Evolutionary conservation across 2,888 invertebrate species (phyloP).

Genomic region (Nemapogon koenigi): DNA sequence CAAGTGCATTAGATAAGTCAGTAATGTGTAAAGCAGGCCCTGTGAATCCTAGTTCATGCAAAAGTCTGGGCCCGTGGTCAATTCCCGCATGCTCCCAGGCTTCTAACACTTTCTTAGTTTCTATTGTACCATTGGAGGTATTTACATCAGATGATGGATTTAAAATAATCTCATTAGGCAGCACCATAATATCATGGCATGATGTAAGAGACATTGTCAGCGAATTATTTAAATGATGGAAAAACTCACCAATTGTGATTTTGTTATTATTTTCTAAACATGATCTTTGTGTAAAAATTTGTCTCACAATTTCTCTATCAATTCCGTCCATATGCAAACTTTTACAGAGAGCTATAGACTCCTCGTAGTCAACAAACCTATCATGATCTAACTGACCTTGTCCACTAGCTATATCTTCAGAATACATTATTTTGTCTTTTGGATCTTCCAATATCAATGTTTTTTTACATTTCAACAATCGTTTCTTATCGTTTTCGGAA

Average conservation of each 20-base stretch:
- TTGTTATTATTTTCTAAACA: constrained; percentile 24
- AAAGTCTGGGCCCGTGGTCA: constrained; percentile 66
- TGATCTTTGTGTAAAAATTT: constrained; percentile 34
- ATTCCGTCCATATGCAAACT: constrained; percentile 41
- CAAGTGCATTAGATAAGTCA: constrained; percentile 71
- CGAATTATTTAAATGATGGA: constrained; percentile 39
- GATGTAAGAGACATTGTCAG: constrained; percentile 34
- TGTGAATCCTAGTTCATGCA: constrained; percentile 73
- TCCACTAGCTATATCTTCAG: not conserved
- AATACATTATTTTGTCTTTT: too few species aligned
- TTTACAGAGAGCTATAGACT: constrained; percentile 42
- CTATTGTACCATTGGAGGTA: not conserved
- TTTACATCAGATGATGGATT: not conserved
- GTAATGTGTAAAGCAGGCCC: constrained; percentile 61
- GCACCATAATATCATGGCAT: constrained; percentile 1
- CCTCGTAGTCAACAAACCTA: constrained; percentile 34
- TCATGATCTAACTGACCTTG: constrained; percentile 32
- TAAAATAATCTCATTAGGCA: constrained; percentile 1
- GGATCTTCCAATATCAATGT: constrained; percentile 22
- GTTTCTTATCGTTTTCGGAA: constrained; percentile 39
- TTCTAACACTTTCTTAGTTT: constrained; percentile 53
- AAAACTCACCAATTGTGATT: constrained; percentile 48
- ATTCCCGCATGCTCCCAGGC: constrained; percentile 78
- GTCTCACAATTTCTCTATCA: constrained; percentile 35
- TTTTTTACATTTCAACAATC: constrained; percentile 34